Evolutionary conservation across 2,797 vertebrate species (phyloP).

Genomic region (Labroides dimidiatus): DNA sequence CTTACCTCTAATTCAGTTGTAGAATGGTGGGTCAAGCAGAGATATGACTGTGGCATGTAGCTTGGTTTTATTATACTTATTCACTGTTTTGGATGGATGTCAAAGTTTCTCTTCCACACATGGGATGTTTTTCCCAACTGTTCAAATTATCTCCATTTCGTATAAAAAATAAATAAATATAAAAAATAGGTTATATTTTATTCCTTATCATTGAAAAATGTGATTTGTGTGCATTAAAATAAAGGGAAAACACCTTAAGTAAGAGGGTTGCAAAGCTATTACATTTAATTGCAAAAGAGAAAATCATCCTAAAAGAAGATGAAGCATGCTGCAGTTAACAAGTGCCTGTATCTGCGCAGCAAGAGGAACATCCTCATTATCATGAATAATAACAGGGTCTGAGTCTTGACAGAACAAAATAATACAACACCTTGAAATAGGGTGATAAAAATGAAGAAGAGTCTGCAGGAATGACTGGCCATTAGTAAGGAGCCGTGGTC

Average conservation of each 20-base stretch:
- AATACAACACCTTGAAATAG: conserved; percentile 66
- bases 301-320: conserved; percentile 29
- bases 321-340: conserved; percentile 25
- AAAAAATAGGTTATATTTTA: not conserved
- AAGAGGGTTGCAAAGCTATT: conserved; percentile 2
- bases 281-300: conserved; percentile 16
- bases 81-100: too few species aligned
- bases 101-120: too few species aligned
- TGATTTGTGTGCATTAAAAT: conserved; percentile 3
- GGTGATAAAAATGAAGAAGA: conserved; percentile 69
- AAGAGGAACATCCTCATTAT: conserved; percentile 63
- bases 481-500: conserved; percentile 54
- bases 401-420: conserved; percentile 75
- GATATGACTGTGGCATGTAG: too few species aligned
- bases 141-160: not conserved
- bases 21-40: too few species aligned
- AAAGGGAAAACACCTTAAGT: conserved; percentile 2
- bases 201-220: not conserved
- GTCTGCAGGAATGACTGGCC: conserved; percentile 61
- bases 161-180: not conserved
- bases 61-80: too few species aligned
- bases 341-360: conserved; percentile 43
- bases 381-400: conserved; percentile 79
- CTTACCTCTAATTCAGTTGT: too few species aligned
- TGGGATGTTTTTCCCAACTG: not conserved